Percentiles rank a stretch among this genome's conserved stretches.
Evolutionary conservation across 2,888 invertebrate genomes (phyloP).

Genomic region (Galeopsomyia nigrocyanea): DNA sequence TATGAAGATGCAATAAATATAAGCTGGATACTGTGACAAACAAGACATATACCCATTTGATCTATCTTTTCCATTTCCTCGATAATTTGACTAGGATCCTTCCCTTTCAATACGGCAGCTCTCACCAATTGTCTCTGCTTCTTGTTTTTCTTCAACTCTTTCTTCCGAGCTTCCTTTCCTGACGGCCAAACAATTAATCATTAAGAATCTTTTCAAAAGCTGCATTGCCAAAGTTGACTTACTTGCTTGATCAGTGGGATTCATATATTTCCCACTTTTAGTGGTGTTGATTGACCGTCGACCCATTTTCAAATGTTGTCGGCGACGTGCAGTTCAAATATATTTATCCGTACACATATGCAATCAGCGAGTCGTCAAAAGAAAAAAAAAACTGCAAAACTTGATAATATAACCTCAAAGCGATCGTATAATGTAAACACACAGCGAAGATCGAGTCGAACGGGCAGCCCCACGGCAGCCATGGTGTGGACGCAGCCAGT

Average conservation of each 20-base stretch:
- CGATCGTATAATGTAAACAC: too few relatives aligned
- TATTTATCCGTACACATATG: slow-evolving; percentile 58
- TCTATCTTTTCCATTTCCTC: slow-evolving; percentile 98
- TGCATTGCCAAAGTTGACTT: slow-evolving; percentile 71
- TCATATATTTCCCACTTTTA: slow-evolving; percentile 99
- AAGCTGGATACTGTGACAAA: too few relatives aligned
- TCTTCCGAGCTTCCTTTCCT: slow-evolving; percentile 98
- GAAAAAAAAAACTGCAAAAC: too few relatives aligned
- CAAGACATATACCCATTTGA: slow-evolving; percentile 88
- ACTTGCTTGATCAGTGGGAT: slow-evolving; percentile 99
- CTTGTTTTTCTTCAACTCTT: slow-evolving; percentile 98
- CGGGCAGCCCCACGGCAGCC: too few relatives aligned
- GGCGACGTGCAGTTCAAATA: neutral
- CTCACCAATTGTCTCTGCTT: slow-evolving; percentile 96
- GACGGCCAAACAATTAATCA: slow-evolving; percentile 34
- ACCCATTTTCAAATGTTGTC: slow-evolving; percentile 78
- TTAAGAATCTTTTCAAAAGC: slow-evolving; percentile 29
- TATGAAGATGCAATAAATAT: too few relatives aligned
- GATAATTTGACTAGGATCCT: slow-evolving; percentile 95
- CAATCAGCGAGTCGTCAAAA: too few relatives aligned
- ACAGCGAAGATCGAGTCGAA: too few relatives aligned
- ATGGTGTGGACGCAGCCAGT: too few relatives aligned
- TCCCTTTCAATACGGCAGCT: slow-evolving; percentile 96
- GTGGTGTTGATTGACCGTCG: slow-evolving; percentile 98
- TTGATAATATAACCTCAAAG: too few relatives aligned